Conservation (phyloP, 2,113 vertebrate species). For the Ascaphus truei region DNA sequence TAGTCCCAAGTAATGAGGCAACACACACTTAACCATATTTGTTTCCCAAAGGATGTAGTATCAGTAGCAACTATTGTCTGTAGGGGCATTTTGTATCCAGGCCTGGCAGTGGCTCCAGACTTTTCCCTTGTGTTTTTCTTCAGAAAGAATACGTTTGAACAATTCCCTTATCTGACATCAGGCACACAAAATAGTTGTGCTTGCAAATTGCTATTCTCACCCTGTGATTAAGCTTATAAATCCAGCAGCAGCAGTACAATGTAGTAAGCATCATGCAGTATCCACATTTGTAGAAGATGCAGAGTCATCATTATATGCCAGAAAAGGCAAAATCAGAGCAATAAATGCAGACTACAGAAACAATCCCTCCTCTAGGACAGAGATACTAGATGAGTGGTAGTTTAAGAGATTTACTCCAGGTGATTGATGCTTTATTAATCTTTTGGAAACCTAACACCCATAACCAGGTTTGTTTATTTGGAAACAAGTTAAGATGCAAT, state of each 20-base stretch:
- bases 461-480: too few species aligned
- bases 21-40: neutral
- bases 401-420: too few species aligned
- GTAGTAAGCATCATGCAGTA: neutral
- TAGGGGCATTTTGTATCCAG: neutral
- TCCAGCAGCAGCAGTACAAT: neutral
- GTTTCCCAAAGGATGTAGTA: conserved; percentile 14
- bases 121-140: neutral
- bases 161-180: neutral
- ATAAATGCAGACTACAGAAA: too few species aligned
- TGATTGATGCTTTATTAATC: too few species aligned
- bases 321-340: too few species aligned
- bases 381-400: too few species aligned
- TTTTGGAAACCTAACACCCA: too few species aligned
- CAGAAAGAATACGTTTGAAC: conserved; percentile 11
- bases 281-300: too few species aligned
- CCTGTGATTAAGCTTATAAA: neutral
- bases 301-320: too few species aligned
- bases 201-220: neutral
- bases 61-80: conserved; percentile 9
- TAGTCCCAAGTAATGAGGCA: conserved; percentile 1
- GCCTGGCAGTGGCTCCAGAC: neutral
- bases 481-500: too few species aligned
- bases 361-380: too few species aligned
- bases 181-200: neutral